Percentiles rank a stretch among this genome's conserved stretches.
Evolutionary conservation across 2,888 invertebrate species (phyloP).

Genomic region (Megalurothrips usitatus): DNA sequence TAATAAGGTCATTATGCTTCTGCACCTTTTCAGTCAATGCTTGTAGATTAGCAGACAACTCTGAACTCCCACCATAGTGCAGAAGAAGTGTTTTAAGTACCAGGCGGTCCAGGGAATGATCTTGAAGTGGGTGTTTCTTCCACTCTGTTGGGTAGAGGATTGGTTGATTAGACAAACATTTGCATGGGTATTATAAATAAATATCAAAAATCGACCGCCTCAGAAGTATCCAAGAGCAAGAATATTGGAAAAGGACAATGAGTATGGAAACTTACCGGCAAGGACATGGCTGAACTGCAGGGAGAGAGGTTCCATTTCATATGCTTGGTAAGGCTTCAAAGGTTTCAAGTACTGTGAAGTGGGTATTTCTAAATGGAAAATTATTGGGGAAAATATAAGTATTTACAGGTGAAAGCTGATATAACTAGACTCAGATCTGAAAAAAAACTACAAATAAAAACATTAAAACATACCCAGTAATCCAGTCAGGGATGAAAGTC

Average conservation of each 20-base stretch:
- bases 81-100: background rate
- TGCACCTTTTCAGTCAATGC: background rate
- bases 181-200: background rate
- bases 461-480: background rate
- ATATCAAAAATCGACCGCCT: background rate
- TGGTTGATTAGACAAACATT: background rate
- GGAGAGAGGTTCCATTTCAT: background rate
- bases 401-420: background rate
- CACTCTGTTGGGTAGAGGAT: background rate
- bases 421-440: no score
- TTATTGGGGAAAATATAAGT: background rate
- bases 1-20: background rate
- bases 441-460: no score
- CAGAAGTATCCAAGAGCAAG: no score
- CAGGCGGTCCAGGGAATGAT: background rate
- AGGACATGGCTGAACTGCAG: slow-evolving; percentile 7
- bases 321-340: background rate
- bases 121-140: background rate
- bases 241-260: background rate
- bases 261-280: background rate
- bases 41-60: background rate
- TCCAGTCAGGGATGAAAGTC: background rate
- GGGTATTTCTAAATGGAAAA: background rate
- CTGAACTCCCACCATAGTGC: background rate
- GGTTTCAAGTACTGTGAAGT: no score